Evolutionary conservation across 2,797 vertebrate genomes (phyloP).

Genomic region (Coluber constrictor): DNA sequence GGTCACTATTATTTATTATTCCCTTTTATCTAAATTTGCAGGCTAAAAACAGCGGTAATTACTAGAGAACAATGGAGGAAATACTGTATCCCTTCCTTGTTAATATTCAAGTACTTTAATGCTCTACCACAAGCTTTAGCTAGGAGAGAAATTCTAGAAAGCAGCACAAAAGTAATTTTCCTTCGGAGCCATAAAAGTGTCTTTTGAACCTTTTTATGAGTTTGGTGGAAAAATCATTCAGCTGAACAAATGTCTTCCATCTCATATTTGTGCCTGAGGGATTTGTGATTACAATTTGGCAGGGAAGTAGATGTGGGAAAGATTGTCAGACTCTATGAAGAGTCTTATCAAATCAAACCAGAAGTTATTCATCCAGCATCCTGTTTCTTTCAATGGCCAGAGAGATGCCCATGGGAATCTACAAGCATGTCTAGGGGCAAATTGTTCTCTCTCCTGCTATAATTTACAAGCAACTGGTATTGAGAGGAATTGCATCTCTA

Average conservation of each 20-base stretch:
- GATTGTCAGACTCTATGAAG: not conserved
- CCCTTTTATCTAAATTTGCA: not conserved
- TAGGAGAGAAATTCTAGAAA: not conserved
- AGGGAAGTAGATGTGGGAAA: not conserved
- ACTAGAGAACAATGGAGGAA: not conserved
- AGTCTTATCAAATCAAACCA: not conserved
- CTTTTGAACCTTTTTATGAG: not conserved
- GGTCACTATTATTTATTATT: not conserved
- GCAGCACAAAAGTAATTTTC: not conserved
- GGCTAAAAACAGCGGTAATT: not conserved
- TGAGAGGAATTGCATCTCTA: not conserved
- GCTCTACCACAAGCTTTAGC: not conserved
- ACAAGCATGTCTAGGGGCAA: no score
- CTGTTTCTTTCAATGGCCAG: not conserved
- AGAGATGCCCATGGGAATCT: not conserved
- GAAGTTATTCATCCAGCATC: not conserved
- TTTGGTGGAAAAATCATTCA: not conserved
- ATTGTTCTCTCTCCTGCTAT: not conserved
- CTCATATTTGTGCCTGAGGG: not conserved
- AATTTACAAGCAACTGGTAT: not conserved
- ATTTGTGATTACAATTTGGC: not conserved
- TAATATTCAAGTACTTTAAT: not conserved
- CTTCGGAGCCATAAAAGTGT: not conserved
- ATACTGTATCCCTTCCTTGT: not conserved
- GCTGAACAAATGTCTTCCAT: not conserved